Conservation (phyloP, 92 coral and sea anemone genomes). For the Actinernus sp. region DNA sequence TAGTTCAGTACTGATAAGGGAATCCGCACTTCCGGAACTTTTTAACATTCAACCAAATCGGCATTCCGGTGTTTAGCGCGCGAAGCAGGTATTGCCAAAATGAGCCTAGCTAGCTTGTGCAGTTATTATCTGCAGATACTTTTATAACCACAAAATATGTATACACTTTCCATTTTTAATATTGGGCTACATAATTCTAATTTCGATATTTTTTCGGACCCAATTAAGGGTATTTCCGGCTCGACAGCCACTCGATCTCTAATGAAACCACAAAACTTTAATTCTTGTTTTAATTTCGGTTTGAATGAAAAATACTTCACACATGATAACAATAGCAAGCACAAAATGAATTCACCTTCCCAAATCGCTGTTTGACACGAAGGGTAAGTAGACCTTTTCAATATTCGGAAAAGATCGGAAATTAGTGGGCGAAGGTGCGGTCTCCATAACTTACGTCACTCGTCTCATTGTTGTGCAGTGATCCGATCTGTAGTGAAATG, state of each 20-base stretch:
- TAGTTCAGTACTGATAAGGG: no score
- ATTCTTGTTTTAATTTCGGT: background rate
- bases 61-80: no score
- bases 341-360: constrained; percentile 1
- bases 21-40: no score
- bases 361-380: constrained; percentile 18
- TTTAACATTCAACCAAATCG: no score
- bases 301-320: no score
- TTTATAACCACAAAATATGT: no score
- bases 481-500: background rate
- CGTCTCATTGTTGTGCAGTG: constrained; percentile 14
- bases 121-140: no score
- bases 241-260: background rate
- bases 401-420: no score
- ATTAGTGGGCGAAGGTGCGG: constrained; percentile 24
- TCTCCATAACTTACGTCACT: constrained; percentile 12
- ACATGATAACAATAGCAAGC: no score
- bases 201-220: background rate
- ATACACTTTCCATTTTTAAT: no score
- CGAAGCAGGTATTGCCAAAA: no score
- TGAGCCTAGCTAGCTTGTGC: no score
- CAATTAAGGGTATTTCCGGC: background rate
- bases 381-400: constrained; percentile 9
- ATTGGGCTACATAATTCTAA: background rate
- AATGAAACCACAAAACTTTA: background rate